Percentiles rank a stretch among this genome's conserved stretches.
Conservation (phyloP, 1,140 invertebrate species). For the Brachionus rotundiformis region DNA sequence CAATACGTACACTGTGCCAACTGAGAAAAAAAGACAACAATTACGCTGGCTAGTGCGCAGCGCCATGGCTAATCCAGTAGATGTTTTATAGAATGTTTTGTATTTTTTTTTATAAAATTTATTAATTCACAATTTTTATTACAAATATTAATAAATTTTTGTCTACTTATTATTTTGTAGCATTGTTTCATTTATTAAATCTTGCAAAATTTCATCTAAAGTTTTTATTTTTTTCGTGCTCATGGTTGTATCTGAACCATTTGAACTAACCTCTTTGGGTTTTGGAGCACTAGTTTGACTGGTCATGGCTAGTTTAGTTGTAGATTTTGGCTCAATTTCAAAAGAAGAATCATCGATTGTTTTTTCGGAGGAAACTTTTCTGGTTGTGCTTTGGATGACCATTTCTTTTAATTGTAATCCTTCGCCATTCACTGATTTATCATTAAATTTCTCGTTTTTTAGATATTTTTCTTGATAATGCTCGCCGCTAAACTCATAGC, state of each 20-base stretch:
- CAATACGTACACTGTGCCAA: conserved; percentile 60
- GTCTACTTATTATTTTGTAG: neutral
- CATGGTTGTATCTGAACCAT: neutral
- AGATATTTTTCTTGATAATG: neutral
- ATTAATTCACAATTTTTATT: conserved; percentile 13
- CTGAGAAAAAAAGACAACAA: conserved; percentile 59
- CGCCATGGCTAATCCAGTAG: conserved; percentile 44
- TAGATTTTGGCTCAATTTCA: neutral
- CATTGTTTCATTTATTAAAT: neutral
- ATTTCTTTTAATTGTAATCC: neutral
- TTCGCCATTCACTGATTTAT: neutral
- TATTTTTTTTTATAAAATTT: neutral
- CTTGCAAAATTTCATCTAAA: neutral
- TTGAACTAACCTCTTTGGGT: neutral
- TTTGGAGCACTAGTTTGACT: neutral
- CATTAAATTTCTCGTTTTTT: neutral
- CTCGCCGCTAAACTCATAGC: neutral
- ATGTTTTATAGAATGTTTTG: conserved; percentile 34
- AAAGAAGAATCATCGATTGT: neutral
- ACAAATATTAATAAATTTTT: conserved; percentile 20
- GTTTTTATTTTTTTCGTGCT: neutral
- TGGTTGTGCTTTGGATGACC: neutral
- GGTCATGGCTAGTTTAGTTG: neutral
- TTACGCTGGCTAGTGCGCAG: conserved; percentile 60
- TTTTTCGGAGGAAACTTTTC: neutral